phyloP scores from a whole-genome alignment of 1,140 invertebrate genomes.

The Radopholus similis region DNA sequence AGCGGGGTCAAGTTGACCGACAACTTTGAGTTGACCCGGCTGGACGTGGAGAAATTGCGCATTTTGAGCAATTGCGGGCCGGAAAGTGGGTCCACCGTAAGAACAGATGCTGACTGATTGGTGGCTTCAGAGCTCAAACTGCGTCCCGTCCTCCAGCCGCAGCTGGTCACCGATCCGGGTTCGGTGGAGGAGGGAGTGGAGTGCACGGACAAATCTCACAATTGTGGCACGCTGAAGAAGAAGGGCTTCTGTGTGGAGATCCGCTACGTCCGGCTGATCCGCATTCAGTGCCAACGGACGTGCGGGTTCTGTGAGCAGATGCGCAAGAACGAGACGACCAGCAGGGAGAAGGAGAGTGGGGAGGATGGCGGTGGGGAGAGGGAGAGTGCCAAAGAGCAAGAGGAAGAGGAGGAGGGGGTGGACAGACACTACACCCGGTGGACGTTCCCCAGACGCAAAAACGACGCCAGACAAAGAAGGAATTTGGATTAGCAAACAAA shows the following conservation, averaged over 20 bases:
- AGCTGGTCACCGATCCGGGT: neutral
- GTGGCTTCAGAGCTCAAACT: conserved; percentile 9
- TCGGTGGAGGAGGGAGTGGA: neutral
- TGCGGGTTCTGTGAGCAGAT: conserved; percentile 15
- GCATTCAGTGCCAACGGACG: conserved; percentile 20
- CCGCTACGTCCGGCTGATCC: conserved; percentile 13
- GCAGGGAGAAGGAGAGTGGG: neutral
- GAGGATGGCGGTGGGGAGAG: neutral
- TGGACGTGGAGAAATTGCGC: conserved; percentile 35
- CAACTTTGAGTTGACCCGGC: conserved; percentile 27
- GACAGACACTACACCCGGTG: conserved; percentile 9
- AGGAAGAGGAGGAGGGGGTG: neutral
- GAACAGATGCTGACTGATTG: neutral
- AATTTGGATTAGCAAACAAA: too few species aligned
- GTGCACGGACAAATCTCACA: conserved; percentile 14
- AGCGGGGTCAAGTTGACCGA: conserved; percentile 18
- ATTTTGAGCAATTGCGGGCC: conserved; percentile 27
- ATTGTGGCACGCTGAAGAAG: conserved; percentile 3
- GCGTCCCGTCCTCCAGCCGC: conserved; percentile 8
- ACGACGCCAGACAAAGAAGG: neutral
- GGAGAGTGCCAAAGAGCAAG: neutral
- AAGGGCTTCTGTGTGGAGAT: conserved; percentile 19
- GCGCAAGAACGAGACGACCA: neutral
- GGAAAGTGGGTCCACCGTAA: neutral
- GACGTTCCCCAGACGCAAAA: conserved; percentile 12